A percentile compares a stretch with the other conserved stretches of the same genome.
Evolutionary conservation across 2,113 vertebrate genomes (phyloP).

Genomic region (Carassius carassius): DNA sequence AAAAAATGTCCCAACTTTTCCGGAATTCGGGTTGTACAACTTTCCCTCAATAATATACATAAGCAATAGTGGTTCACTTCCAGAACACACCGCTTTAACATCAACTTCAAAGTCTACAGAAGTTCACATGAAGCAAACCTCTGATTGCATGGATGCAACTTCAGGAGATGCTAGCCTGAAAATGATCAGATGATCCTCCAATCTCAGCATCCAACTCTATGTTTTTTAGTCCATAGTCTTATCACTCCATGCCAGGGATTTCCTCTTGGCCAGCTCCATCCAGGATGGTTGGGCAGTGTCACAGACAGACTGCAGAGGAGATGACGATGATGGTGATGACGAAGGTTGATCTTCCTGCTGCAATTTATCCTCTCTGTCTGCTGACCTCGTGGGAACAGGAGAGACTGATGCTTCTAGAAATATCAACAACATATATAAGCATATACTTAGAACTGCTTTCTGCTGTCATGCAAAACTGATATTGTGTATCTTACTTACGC

Average conservation of each 20-base stretch:
- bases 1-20: no score
- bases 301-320: conserved; percentile 64
- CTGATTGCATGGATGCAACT: not conserved
- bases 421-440: not conserved
- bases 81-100: not conserved
- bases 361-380: conserved; percentile 69
- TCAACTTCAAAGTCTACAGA: not conserved
- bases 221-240: conserved; percentile 78
- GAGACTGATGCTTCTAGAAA: conserved; percentile 62
- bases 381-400: conserved; percentile 52
- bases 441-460: no score
- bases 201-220: not conserved
- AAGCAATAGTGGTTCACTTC: not conserved
- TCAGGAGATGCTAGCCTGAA: not conserved
- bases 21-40: no score
- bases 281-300: conserved; percentile 83
- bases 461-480: conserved; percentile 14
- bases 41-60: not conserved
- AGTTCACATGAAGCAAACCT: not conserved
- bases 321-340: conserved; percentile 58
- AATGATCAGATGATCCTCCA: not conserved
- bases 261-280: conserved; percentile 98
- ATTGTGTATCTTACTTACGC: conserved; percentile 38
- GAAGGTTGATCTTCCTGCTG: conserved; percentile 66
- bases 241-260: conserved; percentile 96